Percentiles rank a stretch among this genome's conserved stretches.
These are phyloP conservation scores for Conomelus anceps DNA, from an alignment of 2,888 invertebrate species.

Conservation along the genomic window DNA sequence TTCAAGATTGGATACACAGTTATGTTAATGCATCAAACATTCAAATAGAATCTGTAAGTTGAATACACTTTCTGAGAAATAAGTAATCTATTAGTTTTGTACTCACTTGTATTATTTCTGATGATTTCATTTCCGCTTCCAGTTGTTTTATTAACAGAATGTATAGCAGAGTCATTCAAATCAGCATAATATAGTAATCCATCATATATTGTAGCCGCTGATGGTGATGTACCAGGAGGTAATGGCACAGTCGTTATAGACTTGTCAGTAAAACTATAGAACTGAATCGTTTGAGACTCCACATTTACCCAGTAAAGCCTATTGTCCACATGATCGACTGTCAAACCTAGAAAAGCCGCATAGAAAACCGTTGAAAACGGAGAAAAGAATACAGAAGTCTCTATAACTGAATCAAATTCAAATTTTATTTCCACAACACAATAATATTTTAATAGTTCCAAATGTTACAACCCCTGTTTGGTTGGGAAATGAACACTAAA, in stretches of 20 bases:
- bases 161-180: constrained; percentile 53
- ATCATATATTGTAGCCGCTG: constrained; percentile 60
- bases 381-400: constrained; percentile 26
- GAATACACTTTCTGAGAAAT: not conserved
- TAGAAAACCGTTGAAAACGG: constrained; percentile 4
- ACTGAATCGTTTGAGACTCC: constrained; percentile 53
- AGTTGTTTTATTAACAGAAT: constrained; percentile 53
- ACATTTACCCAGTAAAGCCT: constrained; percentile 67
- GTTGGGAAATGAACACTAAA: no score
- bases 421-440: no score
- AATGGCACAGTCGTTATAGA: constrained; percentile 37
- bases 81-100: no score
- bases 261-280: constrained; percentile 48
- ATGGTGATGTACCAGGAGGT: constrained; percentile 42
- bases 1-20: no score
- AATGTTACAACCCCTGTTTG: no score
- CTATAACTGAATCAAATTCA: no score
- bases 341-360: constrained; percentile 49
- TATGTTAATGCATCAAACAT: no score
- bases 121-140: constrained; percentile 48
- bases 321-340: constrained; percentile 51
- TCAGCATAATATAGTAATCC: constrained; percentile 62
- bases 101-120: constrained; percentile 53
- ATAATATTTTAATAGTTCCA: no score
- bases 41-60: no score